Evolutionary conservation across 2,888 invertebrate species (phyloP).

Genomic region (Scaptomyza reducta): DNA sequence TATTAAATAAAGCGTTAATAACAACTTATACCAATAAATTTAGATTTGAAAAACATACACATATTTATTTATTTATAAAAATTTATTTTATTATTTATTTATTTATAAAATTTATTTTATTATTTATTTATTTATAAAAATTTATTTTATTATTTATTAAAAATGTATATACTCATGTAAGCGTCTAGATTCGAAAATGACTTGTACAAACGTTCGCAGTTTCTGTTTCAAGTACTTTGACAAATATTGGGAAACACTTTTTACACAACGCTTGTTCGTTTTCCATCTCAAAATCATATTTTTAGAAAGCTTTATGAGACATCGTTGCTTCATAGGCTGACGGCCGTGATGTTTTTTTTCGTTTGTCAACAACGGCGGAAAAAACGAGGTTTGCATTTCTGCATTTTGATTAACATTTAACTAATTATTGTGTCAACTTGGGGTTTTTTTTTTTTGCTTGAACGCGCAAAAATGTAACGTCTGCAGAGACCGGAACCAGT

Average conservation of each 20-base stretch:
- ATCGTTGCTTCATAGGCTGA: constrained; percentile 30
- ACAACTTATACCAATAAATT: no score
- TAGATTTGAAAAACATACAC: no score
- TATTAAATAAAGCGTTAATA: no score
- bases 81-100: no score
- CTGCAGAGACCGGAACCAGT: constrained; percentile 58
- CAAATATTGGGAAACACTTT: constrained; percentile 15
- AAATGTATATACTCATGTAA: no score
- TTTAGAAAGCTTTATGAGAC: constrained; percentile 50
- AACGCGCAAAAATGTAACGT: constrained; percentile 56
- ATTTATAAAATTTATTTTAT: no score
- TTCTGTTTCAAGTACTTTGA: neutral
- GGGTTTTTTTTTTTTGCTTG: constrained; percentile 52
- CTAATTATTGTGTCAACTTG: constrained; percentile 65
- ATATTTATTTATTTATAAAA: no score
- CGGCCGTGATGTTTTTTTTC: constrained; percentile 38
- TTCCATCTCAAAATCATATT: constrained; percentile 10
- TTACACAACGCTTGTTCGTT: constrained; percentile 17
- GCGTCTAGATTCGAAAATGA: constrained; percentile 3
- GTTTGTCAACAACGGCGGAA: constrained; percentile 35
- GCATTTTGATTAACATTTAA: constrained; percentile 65
- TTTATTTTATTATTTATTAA: no score
- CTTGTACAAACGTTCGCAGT: neutral
- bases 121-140: no score
- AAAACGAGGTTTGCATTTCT: constrained; percentile 45